Conservation (phyloP, 1,140 invertebrate species). For the Zaprionus ghesquierei region DNA sequence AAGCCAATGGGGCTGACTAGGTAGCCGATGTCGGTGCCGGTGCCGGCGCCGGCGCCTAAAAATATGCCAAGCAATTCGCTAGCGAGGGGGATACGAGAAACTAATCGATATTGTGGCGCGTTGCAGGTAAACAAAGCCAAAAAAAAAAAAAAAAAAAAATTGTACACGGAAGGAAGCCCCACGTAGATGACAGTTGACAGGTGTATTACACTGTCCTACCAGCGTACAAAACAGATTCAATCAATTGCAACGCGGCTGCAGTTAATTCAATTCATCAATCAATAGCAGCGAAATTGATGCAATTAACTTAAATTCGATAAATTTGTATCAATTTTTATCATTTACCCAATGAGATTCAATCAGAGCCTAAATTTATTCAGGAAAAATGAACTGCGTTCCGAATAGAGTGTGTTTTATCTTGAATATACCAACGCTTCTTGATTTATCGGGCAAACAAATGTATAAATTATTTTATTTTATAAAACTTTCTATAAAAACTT, state of each 20-base stretch:
- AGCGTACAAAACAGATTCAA: neutral
- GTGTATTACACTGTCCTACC: neutral
- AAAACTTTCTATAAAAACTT: neutral
- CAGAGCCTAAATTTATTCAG: neutral
- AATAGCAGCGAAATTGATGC: neutral
- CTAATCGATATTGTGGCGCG: constrained; percentile 40
- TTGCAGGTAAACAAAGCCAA: constrained; percentile 29
- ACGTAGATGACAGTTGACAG: neutral
- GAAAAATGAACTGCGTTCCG: neutral
- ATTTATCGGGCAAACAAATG: neutral
- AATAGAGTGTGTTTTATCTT: neutral
- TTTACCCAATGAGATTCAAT: neutral
- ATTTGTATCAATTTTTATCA: neutral
- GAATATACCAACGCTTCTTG: too few relatives aligned
- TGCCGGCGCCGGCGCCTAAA: constrained; percentile 36
- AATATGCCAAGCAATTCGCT: constrained; percentile 31
- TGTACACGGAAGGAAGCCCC: constrained; percentile 40
- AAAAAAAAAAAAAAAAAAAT: constrained; percentile 7
- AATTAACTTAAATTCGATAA: constrained; percentile 10
- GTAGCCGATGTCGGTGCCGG: too few relatives aligned
- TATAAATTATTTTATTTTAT: neutral
- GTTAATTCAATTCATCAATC: constrained; percentile 11
- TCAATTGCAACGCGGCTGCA: neutral
- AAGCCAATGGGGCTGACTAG: too few relatives aligned
- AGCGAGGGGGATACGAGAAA: neutral